Conservation (phyloP, 2,797 vertebrate species). For the Anas flavirostris region DNA sequence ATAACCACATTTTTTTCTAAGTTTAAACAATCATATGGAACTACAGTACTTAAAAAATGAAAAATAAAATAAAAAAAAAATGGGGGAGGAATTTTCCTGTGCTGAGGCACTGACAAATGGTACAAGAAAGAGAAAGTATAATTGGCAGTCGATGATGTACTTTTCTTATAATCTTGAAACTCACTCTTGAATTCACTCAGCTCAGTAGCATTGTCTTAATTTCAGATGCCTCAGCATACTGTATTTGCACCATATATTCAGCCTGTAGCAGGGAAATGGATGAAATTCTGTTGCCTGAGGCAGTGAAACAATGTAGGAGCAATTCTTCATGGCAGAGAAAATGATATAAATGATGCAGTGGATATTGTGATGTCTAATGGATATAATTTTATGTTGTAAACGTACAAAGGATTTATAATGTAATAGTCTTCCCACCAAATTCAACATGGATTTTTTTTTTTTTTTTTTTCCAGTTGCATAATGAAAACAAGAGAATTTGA, state of each 20-base stretch:
- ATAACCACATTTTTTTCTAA: neutral
- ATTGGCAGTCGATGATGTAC: neutral
- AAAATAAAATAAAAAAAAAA: no score
- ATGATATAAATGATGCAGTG: neutral
- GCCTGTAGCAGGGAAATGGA: neutral
- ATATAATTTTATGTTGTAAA: neutral
- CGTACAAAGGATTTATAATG: neutral
- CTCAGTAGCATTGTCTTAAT: neutral
- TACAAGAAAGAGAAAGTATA: neutral
- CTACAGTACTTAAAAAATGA: neutral
- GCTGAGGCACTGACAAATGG: neutral
- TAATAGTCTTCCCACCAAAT: neutral
- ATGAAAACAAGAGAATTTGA: neutral
- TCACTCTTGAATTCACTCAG: neutral
- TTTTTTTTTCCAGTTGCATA: neutral
- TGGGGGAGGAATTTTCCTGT: rapidly evolving
- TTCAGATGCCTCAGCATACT: neutral
- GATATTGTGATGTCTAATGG: neutral
- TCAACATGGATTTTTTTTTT: neutral
- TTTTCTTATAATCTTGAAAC: neutral
- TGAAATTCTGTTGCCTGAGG: neutral
- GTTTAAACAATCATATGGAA: neutral
- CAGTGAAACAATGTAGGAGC: neutral
- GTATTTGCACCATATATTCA: neutral
- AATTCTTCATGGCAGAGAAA: neutral